Conservation (phyloP, 2,797 vertebrate species). For the Periparus ater region DNA sequence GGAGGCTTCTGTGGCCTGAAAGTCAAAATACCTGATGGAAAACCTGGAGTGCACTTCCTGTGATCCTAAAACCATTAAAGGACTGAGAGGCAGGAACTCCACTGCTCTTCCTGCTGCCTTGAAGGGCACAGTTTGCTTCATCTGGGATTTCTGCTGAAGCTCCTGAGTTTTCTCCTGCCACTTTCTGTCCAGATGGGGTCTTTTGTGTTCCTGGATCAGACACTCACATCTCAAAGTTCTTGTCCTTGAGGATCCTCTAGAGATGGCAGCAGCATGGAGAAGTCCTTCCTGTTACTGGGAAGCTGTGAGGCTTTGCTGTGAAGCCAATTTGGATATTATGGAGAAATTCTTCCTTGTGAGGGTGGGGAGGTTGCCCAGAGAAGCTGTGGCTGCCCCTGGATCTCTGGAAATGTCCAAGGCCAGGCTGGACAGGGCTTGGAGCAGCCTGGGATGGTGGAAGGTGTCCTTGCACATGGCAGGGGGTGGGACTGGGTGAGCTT, state of each 20-base stretch:
- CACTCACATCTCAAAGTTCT: background rate
- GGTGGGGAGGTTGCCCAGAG: background rate
- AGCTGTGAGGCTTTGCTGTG: background rate
- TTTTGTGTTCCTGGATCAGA: background rate
- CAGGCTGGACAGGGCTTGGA: fast-evolving
- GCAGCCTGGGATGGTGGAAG: fast-evolving
- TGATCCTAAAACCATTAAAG: background rate
- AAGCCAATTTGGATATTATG: background rate
- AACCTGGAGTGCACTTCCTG: background rate
- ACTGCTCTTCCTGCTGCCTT: background rate
- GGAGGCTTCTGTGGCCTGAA: background rate
- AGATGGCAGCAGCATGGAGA: background rate
- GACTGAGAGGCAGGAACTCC: background rate
- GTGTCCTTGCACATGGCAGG: background rate
- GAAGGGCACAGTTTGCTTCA: background rate
- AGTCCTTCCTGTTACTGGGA: background rate
- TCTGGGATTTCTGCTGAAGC: background rate
- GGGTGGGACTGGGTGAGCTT: fast-evolving
- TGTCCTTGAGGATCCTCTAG: background rate
- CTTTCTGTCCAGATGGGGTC: background rate
- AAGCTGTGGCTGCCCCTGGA: background rate
- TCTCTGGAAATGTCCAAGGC: background rate
- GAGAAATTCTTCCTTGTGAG: background rate
- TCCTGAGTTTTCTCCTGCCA: background rate
- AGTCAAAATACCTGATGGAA: background rate